Evolutionary conservation across 2,797 vertebrate genomes (phyloP).

Genomic region (Gila robusta): DNA sequence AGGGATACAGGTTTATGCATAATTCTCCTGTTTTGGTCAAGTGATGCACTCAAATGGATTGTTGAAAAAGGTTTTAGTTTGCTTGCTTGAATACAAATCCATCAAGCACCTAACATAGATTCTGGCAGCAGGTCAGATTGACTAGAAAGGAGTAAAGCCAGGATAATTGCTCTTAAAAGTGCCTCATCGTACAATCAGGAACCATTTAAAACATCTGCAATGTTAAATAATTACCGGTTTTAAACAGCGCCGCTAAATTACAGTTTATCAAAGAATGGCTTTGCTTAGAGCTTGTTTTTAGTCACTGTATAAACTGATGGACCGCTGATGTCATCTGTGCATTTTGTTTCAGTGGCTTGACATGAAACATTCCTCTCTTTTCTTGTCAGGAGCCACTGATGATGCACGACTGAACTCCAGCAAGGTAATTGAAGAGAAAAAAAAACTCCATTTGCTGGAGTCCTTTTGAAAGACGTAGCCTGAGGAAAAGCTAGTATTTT

Average conservation of each 20-base stretch:
- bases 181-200: conserved; percentile 16
- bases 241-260: conserved; percentile 17
- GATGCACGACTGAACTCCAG: conserved; percentile 60
- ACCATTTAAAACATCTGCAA: conserved; percentile 43
- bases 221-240: conserved; percentile 36
- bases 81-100: conserved; percentile 19
- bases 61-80: conserved; percentile 7
- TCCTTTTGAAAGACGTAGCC: conserved; percentile 65
- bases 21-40: neutral
- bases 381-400: conserved; percentile 68
- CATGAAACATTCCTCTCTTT: conserved; percentile 37
- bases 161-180: conserved; percentile 34
- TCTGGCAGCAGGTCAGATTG: conserved; percentile 5
- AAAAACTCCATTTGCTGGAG: conserved; percentile 36
- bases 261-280: conserved; percentile 18
- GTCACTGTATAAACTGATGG: conserved; percentile 15
- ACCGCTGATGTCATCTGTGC: conserved; percentile 10
- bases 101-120: conserved; percentile 35
- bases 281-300: neutral
- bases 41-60: conserved; percentile 6
- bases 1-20: neutral
- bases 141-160: conserved; percentile 1
- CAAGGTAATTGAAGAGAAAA: conserved; percentile 16
- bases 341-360: conserved; percentile 37
- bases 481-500: conserved; percentile 57